Conservation (phyloP, 2,113 vertebrate genomes). For the Zapornia atra region DNA sequence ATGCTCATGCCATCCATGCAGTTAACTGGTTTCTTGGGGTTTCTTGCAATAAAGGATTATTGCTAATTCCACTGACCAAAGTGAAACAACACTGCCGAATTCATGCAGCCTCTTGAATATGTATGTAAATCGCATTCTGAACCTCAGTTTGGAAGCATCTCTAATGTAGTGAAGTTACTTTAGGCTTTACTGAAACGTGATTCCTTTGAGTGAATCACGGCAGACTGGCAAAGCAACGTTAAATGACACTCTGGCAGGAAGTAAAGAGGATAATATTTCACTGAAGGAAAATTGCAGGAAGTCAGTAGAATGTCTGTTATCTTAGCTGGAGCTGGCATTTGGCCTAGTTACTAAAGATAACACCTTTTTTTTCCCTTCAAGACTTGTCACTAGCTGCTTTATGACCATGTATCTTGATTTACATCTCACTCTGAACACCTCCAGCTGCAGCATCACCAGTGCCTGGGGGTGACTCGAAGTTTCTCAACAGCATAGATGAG, state of each 20-base stretch:
- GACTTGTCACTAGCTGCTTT: constrained; percentile 40
- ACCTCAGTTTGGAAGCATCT: neutral
- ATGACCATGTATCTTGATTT: constrained; percentile 39
- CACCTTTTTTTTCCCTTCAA: constrained; percentile 34
- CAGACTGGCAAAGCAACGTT: neutral
- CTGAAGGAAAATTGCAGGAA: constrained; percentile 62
- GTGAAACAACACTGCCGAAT: neutral
- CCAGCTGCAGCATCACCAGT: neutral
- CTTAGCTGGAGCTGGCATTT: constrained; percentile 62
- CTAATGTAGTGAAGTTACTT: neutral
- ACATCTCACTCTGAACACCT: constrained; percentile 19
- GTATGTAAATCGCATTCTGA: neutral
- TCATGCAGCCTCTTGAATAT: neutral
- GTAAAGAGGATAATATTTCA: constrained; percentile 55
- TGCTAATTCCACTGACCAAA: neutral
- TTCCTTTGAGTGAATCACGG: neutral
- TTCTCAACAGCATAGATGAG: neutral
- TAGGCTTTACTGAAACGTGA: neutral
- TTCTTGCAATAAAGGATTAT: neutral
- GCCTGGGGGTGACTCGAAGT: neutral
- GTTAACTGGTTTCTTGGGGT: neutral
- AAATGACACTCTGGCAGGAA: constrained; percentile 57
- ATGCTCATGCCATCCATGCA: neutral
- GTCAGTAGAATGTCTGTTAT: constrained; percentile 64
- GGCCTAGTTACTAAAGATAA: constrained; percentile 57